Percentiles rank a stretch among this genome's conserved stretches.
Conservation (phyloP, 2,113 vertebrate species). For the Cyprinus carpio region DNA sequence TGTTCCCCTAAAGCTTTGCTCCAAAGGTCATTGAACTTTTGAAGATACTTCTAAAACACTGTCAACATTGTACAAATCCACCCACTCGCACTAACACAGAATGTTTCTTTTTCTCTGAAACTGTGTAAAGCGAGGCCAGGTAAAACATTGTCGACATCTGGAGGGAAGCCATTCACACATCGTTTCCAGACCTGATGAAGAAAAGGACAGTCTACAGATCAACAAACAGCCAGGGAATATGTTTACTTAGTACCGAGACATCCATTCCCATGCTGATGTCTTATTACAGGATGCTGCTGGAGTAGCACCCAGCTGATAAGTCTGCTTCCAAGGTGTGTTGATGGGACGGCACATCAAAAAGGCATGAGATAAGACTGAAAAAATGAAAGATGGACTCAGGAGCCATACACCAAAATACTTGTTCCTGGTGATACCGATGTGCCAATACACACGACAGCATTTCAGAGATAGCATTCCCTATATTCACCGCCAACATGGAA, state of each 20-base stretch:
- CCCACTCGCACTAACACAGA: constrained; percentile 7
- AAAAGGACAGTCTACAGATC: background rate
- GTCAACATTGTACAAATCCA: constrained; percentile 11
- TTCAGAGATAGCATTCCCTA: background rate
- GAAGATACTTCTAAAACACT: background rate
- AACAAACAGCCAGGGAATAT: constrained; percentile 20
- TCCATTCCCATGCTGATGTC: constrained; percentile 13
- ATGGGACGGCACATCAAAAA: background rate
- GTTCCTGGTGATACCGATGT: too few relatives aligned
- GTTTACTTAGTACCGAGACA: background rate
- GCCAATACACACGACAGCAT: too few relatives aligned
- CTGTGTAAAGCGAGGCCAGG: background rate
- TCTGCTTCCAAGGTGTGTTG: background rate
- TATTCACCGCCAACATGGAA: background rate
- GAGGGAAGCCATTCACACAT: background rate
- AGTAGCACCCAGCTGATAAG: background rate
- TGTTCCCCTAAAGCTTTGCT: background rate
- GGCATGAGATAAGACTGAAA: background rate
- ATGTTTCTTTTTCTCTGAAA: constrained; percentile 3
- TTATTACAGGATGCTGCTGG: background rate
- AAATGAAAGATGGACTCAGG: background rate
- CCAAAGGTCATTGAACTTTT: background rate
- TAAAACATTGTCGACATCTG: background rate
- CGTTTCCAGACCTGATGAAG: constrained; percentile 8
- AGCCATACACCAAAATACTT: background rate